Percentiles rank a stretch among this genome's conserved stretches.
Evolutionary conservation across 2,888 invertebrate species (phyloP).

Genomic region (Rotaria sp.): DNA sequence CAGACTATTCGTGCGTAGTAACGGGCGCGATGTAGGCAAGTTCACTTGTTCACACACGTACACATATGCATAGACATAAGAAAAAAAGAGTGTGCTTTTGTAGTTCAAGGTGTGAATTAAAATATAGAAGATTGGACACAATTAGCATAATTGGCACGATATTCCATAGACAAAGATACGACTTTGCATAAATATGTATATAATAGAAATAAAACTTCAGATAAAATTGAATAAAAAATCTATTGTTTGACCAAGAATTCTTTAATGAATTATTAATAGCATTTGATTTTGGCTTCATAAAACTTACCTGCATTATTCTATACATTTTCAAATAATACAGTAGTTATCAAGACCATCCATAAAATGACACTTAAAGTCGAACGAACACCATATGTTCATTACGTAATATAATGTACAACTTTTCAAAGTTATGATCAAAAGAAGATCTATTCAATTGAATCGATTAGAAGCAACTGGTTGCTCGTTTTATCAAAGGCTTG

Average conservation of each 20-base stretch:
- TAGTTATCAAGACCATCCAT: background rate
- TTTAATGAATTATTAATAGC: background rate
- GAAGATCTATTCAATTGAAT: background rate
- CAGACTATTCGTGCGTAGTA: background rate
- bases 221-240: too few species aligned
- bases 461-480: background rate
- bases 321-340: background rate
- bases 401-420: background rate
- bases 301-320: background rate
- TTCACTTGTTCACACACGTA: background rate
- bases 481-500: background rate
- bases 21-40: conserved; percentile 8
- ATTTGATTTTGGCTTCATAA: background rate
- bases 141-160: background rate
- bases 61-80: background rate
- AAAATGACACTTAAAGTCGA: background rate
- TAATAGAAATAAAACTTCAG: too few species aligned
- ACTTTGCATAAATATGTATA: too few species aligned
- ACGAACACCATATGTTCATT: background rate
- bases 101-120: background rate
- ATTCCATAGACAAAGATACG: background rate
- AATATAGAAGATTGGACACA: background rate
- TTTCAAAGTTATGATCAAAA: background rate
- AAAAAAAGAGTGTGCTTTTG: background rate
- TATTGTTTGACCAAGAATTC: background rate